Conservation (phyloP, 2,113 vertebrate species). For the Mohoua ochrocephala region DNA sequence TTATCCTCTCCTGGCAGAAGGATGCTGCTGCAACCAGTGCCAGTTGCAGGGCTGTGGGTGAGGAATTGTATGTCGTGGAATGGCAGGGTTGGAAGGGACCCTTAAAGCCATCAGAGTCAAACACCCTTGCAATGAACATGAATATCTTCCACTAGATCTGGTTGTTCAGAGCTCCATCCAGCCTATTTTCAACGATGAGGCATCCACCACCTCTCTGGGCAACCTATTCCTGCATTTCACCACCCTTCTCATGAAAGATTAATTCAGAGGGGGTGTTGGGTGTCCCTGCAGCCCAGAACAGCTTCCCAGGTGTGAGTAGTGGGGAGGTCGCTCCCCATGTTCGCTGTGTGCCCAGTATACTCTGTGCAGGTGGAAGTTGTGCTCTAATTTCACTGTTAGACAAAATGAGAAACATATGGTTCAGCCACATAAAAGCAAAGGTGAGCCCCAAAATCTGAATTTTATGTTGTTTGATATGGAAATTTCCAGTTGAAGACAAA, state of each 20-base stretch:
- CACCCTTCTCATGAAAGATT: neutral
- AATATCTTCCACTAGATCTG: neutral
- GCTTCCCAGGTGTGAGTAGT: neutral
- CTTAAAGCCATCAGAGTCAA: neutral
- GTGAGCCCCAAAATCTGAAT: neutral
- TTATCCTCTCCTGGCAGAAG: neutral
- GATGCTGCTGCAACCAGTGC: neutral
- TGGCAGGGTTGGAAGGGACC: neutral
- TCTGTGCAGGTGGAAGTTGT: neutral
- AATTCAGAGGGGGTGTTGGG: neutral
- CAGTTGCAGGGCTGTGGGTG: neutral
- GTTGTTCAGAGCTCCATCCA: fast-evolving
- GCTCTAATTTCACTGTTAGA: neutral
- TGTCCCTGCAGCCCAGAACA: neutral
- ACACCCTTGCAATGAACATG: too few relatives aligned
- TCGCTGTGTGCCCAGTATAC: neutral
- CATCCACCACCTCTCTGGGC: neutral
- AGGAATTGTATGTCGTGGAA: neutral
- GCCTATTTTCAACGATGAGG: fast-evolving
- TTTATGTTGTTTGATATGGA: neutral
- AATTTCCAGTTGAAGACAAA: neutral
- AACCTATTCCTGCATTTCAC: neutral
- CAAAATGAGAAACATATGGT: neutral
- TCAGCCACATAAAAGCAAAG: neutral
- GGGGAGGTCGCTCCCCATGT: fast-evolving